These are phyloP conservation scores for Parasteatoda tepidariorum DNA, from an alignment of 1,140 invertebrate genomes.

Conservation along the genomic window DNA sequence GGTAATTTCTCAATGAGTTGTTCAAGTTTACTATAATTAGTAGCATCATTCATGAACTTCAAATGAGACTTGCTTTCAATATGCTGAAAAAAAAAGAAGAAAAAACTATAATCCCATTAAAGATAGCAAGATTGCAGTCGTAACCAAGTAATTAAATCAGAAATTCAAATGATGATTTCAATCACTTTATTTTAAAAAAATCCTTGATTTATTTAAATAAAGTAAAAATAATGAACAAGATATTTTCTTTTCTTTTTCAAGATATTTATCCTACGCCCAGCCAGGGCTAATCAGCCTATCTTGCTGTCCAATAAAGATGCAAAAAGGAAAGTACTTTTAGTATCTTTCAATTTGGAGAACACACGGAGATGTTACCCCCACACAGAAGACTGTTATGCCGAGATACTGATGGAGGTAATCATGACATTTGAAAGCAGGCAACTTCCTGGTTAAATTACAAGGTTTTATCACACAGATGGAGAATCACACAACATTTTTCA, in stretches of 20 bases:
- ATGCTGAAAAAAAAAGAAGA: conserved; percentile 1
- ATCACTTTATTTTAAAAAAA: background rate
- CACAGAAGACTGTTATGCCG: too few relatives aligned
- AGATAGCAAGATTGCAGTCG: background rate
- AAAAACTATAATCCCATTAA: background rate
- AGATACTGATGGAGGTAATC: too few relatives aligned
- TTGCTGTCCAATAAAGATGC: too few relatives aligned
- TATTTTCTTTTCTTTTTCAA: background rate
- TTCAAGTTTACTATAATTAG: conserved; percentile 9
- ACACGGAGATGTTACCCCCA: too few relatives aligned
- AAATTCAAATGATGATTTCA: background rate
- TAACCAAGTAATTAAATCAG: background rate
- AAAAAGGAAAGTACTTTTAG: too few relatives aligned
- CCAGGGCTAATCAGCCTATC: too few relatives aligned
- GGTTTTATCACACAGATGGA: too few relatives aligned
- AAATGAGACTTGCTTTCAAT: background rate
- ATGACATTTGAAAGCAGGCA: too few relatives aligned
- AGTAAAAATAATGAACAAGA: background rate
- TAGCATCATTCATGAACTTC: conserved; percentile 1
- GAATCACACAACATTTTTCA: too few relatives aligned
- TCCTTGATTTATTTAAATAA: background rate
- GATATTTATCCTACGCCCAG: too few relatives aligned
- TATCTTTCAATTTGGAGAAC: too few relatives aligned
- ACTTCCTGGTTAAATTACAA: too few relatives aligned
- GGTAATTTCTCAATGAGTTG: conserved; percentile 13